Conservation (phyloP, 2,113 vertebrate species). For the Gorilla gorilla region DNA sequence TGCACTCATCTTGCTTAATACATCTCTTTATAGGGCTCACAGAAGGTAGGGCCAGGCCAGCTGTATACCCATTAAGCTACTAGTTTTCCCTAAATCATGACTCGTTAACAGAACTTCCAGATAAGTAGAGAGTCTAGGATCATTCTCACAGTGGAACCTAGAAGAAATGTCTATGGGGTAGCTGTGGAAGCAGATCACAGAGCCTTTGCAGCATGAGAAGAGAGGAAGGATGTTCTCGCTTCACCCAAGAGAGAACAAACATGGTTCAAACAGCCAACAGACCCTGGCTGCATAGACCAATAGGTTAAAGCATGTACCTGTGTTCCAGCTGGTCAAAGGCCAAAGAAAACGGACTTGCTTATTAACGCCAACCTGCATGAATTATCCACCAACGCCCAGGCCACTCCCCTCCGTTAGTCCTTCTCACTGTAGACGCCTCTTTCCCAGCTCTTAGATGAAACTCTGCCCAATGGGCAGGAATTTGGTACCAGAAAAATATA, state of each 20-base stretch:
- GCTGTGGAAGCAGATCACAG: not conserved
- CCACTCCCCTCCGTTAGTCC: not conserved
- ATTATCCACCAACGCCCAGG: not conserved
- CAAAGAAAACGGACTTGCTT: not conserved
- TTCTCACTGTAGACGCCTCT: not conserved
- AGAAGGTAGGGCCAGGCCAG: not conserved
- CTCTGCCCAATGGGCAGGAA: not conserved
- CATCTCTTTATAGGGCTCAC: not conserved
- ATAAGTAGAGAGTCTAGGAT: not conserved
- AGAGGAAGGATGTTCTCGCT: accelerated
- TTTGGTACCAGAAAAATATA: not conserved
- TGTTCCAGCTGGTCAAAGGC: not conserved
- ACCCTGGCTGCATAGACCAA: not conserved
- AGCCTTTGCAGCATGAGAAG: not conserved
- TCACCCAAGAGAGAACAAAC: not conserved
- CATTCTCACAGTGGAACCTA: not conserved
- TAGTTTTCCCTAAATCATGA: not conserved
- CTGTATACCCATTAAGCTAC: too few relatives aligned
- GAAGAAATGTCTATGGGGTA: not conserved
- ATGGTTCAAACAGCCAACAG: not conserved
- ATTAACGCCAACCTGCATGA: not conserved
- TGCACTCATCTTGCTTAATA: not conserved
- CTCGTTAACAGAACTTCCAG: not conserved
- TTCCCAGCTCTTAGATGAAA: not conserved
- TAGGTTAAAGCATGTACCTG: not conserved